Base-by-base conservation (phyloP, 2,888 invertebrate genomes). In the Drosophila paramelanica region DNA sequence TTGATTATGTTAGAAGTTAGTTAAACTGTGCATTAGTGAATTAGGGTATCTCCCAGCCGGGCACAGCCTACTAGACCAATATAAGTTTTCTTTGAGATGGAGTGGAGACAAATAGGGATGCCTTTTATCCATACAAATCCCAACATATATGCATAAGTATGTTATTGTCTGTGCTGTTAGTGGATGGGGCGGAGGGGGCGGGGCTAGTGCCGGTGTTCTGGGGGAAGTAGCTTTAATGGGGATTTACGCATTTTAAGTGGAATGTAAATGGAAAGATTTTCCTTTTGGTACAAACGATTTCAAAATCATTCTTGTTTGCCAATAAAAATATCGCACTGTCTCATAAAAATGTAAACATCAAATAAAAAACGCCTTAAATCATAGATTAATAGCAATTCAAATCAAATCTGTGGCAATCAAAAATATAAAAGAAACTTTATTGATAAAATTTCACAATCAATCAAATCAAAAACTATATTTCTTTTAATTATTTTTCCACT, bases 261-360 rank as follows among this genome's bases (percentile, higher is more conserved):
- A 67, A 56, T 62, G 38, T 52, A 51, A 75, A 75, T 72, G 55
- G 38, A 60, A 73, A 45, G 56, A 41, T 51, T 45, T 50, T 39
- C 23, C 14, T 46, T 39, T 31, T 36, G 36, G 13, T 36, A 36
- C 36, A 10, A 14, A 3, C 0, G n/a, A 47, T 61, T 55, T 45
- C 50, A n/a, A 55, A 23, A 68, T 52, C 55, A 70, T 49, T 13
- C 13, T 67, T 45, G n/a, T 3, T 27, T 31, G n/a, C 17, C 14
- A 13, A 58, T 57, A 43, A 52, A 67, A 64, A 27, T 3, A 10
- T 3, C 23, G 36, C 17, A 23, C 43, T 25, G 33, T 36, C 43
- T 14, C 45, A 25, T 43, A 36, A 55, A 55, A 43, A 14, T 43
- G 11, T 36, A 36, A 36, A 14, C 43, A 43, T 6, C 17, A 13